Conservation (phyloP, 2,113 vertebrate species). For the Caloenas nicobarica region DNA sequence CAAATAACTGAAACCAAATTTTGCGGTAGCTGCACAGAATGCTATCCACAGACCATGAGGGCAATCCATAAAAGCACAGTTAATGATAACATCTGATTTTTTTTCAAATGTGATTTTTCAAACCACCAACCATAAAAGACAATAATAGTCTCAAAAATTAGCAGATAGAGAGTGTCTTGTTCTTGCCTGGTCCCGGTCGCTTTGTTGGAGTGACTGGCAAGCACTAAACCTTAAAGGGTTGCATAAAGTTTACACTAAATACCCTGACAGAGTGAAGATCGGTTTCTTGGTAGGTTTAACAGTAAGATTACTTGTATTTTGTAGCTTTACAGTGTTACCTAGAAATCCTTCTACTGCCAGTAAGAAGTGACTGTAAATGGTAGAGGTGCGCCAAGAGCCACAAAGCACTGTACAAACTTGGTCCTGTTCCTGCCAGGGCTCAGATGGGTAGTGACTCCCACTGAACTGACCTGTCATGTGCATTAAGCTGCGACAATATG, state of each 20-base stretch:
- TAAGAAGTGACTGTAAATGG: background rate
- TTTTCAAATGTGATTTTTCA: background rate
- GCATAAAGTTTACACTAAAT: background rate
- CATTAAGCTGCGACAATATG: background rate
- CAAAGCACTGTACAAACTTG: background rate
- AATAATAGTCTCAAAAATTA: background rate
- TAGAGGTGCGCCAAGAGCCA: background rate
- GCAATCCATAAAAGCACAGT: background rate
- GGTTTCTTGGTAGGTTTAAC: background rate
- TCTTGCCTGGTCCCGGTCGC: background rate
- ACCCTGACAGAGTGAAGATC: background rate
- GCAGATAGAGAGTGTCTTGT: background rate
- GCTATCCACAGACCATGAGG: background rate
- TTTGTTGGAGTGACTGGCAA: background rate
- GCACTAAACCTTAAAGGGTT: background rate
- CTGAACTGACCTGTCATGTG: background rate
- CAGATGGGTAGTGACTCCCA: background rate
- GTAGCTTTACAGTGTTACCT: background rate
- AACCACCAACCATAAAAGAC: background rate
- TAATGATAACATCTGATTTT: background rate
- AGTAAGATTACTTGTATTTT: background rate
- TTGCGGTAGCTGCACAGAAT: background rate
- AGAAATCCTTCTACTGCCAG: background rate
- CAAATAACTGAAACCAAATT: background rate
- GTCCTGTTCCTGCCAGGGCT: background rate